These are phyloP conservation scores for Eristalinus sepulchralis DNA, from an alignment of 2,888 invertebrate genomes.

Conservation along the genomic window DNA sequence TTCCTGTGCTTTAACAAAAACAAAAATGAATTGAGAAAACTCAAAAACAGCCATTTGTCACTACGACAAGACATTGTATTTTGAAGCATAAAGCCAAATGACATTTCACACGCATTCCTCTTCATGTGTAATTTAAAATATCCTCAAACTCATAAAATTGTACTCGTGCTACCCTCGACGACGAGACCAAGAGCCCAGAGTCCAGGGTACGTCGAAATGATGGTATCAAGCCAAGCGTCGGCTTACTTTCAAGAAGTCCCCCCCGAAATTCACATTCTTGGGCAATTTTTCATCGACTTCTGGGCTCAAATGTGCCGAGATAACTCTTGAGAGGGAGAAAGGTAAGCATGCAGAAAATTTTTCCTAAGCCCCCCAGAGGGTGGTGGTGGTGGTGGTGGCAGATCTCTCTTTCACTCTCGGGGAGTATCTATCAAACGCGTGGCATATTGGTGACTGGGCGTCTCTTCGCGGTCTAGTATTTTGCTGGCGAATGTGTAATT, in stretches of 20 bases:
- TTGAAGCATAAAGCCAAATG: slow-evolving; percentile 64
- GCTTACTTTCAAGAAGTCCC: not conserved
- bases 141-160: slow-evolving; percentile 24
- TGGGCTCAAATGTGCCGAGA: slow-evolving; percentile 2
- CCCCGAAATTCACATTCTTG: slow-evolving; percentile 13
- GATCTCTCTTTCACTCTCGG: slow-evolving; percentile 11
- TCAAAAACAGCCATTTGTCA: slow-evolving; percentile 42
- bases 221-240: not conserved
- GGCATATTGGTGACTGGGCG: slow-evolving; percentile 70
- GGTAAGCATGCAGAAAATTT: not conserved
- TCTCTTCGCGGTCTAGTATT: slow-evolving; percentile 72
- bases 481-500: slow-evolving; percentile 54
- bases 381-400: not conserved
- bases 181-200: not conserved
- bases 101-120: slow-evolving; percentile 68
- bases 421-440: slow-evolving; percentile 62
- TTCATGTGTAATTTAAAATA: slow-evolving; percentile 63
- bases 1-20: not conserved
- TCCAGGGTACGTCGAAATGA: not conserved
- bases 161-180: not conserved
- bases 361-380: not conserved
- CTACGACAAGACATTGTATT: slow-evolving; percentile 32
- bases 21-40: not conserved
- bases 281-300: slow-evolving; percentile 46
- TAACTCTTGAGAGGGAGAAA: not conserved